Base-by-base conservation (phyloP, 2,888 invertebrate species). In the Apomyelois bistriatella region DNA sequence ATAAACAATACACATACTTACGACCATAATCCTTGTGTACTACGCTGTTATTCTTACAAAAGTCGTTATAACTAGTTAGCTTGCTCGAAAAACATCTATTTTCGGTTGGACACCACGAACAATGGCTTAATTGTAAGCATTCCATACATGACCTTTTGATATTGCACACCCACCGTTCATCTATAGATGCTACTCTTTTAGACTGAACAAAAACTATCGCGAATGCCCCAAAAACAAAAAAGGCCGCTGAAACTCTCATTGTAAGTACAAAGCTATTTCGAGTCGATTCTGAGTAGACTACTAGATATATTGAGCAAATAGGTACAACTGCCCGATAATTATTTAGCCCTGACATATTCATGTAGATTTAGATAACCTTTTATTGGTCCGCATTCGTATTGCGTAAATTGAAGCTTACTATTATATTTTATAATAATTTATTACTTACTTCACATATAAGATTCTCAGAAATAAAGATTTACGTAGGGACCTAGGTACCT, bases 351-450 rank as follows among this genome's bases (percentile, higher is more conserved):
- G 82, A 79, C 82, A 73, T 74, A 70, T 70, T 70, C 75, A 75
- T 72, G 76, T 71, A 72, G 60, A 62, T 61, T 69, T 57, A 69
- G 86, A 86, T 86, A 86, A 86, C 86, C 86, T 85, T 78, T 85
- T 63, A 60, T 62, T 67, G 56, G 67, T 58, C 58, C 58, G 53
- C 52, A 32, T 36, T 38, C 17, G 15, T 60, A 59, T 62, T 64
- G 59, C 68, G 72, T 64, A 76, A 74, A 72, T 71, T 60, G 59
- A 22, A 22, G 2, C 5, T 32, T 4, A 6, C 7, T 32, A 8
- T 32, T 32, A 10, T 28, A 9, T 10, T 10, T 32, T 4, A 3
- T 32, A 32, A 10, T 32, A 5, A 3, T 22, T 22, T 3, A 22
- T 22, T 22, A n/a, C n/a, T n/a, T n/a, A n/a, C n/a, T n/a, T n/a